A percentile compares a stretch with the other conserved stretches of the same genome.
phyloP scores from a whole-genome alignment of 1,140 invertebrate genomes.

The Ephestia elutella region DNA sequence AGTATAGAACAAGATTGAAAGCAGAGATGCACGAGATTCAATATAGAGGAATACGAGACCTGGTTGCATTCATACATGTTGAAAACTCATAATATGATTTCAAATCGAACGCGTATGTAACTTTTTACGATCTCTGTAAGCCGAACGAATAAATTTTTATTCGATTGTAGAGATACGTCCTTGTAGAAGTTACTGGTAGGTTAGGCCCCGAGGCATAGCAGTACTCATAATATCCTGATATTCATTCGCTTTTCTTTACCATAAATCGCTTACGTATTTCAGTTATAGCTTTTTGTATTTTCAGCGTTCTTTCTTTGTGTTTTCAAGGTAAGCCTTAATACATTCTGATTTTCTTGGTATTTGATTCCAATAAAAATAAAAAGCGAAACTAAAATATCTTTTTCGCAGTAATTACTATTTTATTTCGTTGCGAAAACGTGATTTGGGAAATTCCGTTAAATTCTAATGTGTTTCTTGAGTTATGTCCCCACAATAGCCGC shows the following conservation, averaged over 20 bases:
- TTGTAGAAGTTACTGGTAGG: not conserved
- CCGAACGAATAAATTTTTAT: conserved; percentile 33
- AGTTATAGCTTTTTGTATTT: not conserved
- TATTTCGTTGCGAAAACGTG: not conserved
- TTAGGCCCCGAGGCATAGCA: conserved; percentile 3
- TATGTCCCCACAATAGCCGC: not conserved
- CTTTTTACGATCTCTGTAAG: conserved; percentile 49
- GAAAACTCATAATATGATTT: conserved; percentile 64
- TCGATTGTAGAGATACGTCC: conserved; percentile 16
- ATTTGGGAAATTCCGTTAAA: not conserved
- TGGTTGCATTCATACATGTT: conserved; percentile 60
- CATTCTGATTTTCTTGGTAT: not conserved
- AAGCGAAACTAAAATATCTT: too few relatives aligned
- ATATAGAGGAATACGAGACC: conserved; percentile 56
- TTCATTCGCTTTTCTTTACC: conserved; percentile 6
- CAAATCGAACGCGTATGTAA: conserved; percentile 51
- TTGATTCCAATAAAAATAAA: too few relatives aligned
- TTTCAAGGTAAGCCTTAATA: not conserved
- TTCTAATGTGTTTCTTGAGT: not conserved
- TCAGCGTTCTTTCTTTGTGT: not conserved
- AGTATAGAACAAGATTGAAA: conserved; percentile 55
- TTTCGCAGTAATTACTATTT: too few relatives aligned
- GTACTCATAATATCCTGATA: conserved; percentile 6
- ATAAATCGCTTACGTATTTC: conserved; percentile 9
- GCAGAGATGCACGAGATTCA: conserved; percentile 51